Evolutionary conservation across 2,797 vertebrate genomes (phyloP), one percentile per base, ranked within the genome.

Genomic region (Rachycentron canadum): DNA sequence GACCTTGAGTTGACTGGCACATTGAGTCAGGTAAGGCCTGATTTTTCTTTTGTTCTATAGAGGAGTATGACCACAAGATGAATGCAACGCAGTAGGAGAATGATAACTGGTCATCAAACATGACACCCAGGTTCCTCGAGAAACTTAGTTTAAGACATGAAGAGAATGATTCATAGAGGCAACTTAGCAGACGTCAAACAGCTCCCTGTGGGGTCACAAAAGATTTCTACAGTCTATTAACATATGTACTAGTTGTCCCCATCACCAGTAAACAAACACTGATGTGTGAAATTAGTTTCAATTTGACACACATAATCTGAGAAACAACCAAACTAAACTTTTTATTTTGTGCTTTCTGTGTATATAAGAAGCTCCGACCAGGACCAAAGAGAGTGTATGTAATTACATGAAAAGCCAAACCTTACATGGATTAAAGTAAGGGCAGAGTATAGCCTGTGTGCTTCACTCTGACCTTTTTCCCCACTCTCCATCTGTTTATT

Each of bases 401-500:
- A 53, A 59, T 61, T 49, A 78, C 58, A 47, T 55, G 47, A 69
- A 70, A 59, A 78, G 55, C 23, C 10, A 41, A 52, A 56, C 19
- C 25, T 55, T 23, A 64, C 11, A 19, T 36, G 58, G 64, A 82
- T 66, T 49, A 68, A 55, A 74, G 55, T 30, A 12, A 60, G 17
- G 11, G 12, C 32, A 36, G 52, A 73, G 41, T 28, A 53, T 19
- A 67, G 25, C 38, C 25, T 5, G 5, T n/a, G 26, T 9, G 32
- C 43, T 50, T 57, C 16, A n/a, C 32, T 47, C 23, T 56, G 47
- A 17, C 59, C 30, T 41, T 16, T 50, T 4, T n/a, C n/a, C 26
- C 16, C 52, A 58, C 43, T 43, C 45, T 52, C 53, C 40, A 34
- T 81, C 32, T 32, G 69, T 86, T 88, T 78, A 67, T 76, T 76